Evolutionary conservation across 2,797 vertebrate genomes (phyloP), one percentile per base, ranked within the genome.

Genomic region (Chelmon rostratus): DNA sequence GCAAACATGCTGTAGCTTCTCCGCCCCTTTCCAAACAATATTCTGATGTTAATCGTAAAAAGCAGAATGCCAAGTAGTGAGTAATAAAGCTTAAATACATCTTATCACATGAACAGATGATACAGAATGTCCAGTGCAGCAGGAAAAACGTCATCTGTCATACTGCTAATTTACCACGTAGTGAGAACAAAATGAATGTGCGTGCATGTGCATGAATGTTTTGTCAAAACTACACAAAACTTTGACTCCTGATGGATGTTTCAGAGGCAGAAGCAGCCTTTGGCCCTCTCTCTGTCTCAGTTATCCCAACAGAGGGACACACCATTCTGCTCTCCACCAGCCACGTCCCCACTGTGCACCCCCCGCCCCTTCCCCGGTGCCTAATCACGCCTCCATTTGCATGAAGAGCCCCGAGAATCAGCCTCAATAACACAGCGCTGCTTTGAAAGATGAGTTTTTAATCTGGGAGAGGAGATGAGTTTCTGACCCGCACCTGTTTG

Each of bases 371-470:
- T 49, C 90, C 91, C 92, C 87, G 85, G 91, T 89, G 90, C 88
- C 94, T 94, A 95, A 95, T 94, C 93, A 92, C 94, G 88, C 94
- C 94, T 94, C 97, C 95, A 97, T 99, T 97, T 98, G 96, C 96
- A 97, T 97, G 95, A 85, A 93, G 89, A 81, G 87, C 84, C 86
- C 83, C 4, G 44, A 83, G 96, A 97, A 94, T 95, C 94, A 93
- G 92, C 95, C 97, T 96, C 95, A 95, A 96, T 96, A 95, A 94
- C 88, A 69, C 88, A 58, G 87, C 90, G 88, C 92, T 92, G 87
- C 92, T 94, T 92, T 92, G 96, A 97, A 96, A 97, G 96, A 98
- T 97, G 96, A 96, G 95, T 96, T 98, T 99, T 97, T 98, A 98
- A 98, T 99, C 96, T 97, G 90, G 82, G 91, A 88, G 94, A 95